These are phyloP conservation scores for Orthonyx spaldingii DNA, from an alignment of 2,113 vertebrate genomes.

Conservation along the genomic window DNA sequence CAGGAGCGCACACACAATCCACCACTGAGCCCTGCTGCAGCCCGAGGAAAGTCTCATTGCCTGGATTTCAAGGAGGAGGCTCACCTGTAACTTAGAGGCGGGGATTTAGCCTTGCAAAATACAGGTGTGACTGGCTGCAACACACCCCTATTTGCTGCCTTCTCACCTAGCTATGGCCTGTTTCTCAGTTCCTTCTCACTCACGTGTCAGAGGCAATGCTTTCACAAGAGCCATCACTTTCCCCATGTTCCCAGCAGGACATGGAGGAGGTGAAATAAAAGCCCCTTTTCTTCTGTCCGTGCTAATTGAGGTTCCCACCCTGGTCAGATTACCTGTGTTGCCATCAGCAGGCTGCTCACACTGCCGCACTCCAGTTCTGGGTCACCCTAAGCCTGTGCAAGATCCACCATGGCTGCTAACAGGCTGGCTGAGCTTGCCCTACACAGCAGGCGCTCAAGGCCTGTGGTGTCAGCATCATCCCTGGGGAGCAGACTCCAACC, in stretches of 20 bases:
- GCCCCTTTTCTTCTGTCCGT: not conserved
- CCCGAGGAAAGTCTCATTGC: not conserved
- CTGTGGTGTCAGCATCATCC: not conserved
- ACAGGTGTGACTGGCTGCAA: not conserved
- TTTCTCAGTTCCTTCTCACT: not conserved
- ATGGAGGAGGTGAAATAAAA: not conserved
- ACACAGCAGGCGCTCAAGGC: not conserved
- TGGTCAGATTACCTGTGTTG: not conserved
- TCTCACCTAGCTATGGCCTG: not conserved
- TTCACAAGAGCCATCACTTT: not conserved
- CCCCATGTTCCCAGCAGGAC: not conserved
- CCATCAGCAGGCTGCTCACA: not conserved
- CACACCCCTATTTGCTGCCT: not conserved
- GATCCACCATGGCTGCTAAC: not conserved
- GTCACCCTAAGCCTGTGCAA: not conserved
- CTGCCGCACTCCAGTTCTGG: not conserved
- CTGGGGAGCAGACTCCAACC: not conserved
- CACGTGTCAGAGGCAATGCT: accelerated
- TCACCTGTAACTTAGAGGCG: not conserved
- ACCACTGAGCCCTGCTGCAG: not conserved
- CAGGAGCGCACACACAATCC: not conserved
- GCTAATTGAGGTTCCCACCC: not conserved
- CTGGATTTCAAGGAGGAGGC: not conserved
- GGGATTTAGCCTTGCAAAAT: not conserved
- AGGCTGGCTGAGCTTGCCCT: not conserved